Evolutionary conservation across 2,888 invertebrate species (phyloP).

Genomic region (Pediacus dermestoides): DNA sequence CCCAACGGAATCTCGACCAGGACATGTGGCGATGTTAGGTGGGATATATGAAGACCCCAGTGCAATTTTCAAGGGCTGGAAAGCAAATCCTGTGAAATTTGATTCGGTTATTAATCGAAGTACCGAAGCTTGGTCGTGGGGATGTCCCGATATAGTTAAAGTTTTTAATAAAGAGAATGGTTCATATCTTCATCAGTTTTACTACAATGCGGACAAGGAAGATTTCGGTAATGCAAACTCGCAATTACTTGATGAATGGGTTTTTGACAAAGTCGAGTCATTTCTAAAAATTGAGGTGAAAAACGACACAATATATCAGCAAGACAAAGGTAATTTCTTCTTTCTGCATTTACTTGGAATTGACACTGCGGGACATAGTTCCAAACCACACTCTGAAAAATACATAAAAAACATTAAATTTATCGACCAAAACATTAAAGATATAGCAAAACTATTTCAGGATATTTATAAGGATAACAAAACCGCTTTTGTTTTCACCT

Average conservation of each 20-base stretch:
- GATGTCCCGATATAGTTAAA: conserved; percentile 90
- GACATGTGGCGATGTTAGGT: conserved; percentile 93
- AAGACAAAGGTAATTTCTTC: conserved; percentile 62
- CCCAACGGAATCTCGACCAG: conserved; percentile 96
- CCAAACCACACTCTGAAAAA: conserved; percentile 80
- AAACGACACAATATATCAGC: conserved; percentile 34
- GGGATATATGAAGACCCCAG: conserved; percentile 98
- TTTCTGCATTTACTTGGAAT: conserved; percentile 92
- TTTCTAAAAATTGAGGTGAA: conserved; percentile 53
- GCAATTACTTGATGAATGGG: conserved; percentile 79
- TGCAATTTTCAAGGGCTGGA: conserved; percentile 94
- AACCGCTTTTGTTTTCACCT: conserved; percentile 86
- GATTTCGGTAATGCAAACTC: conserved; percentile 66
- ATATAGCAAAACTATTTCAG: conserved; percentile 66
- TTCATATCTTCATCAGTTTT: conserved; percentile 52
- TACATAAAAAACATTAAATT: conserved; percentile 74
- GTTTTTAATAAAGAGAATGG: conserved; percentile 77
- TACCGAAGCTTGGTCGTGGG: conserved; percentile 84
- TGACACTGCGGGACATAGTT: conserved; percentile 92
- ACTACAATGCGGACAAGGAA: conserved; percentile 65
- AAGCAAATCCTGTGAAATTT: conserved; percentile 94
- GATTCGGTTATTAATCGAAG: conserved; percentile 95
- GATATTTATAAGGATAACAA: conserved; percentile 68
- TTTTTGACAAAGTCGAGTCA: conserved; percentile 71
- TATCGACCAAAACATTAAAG: conserved; percentile 73